Conservation (phyloP, 2,797 vertebrate genomes). For the Leontocebus nigricollis region DNA sequence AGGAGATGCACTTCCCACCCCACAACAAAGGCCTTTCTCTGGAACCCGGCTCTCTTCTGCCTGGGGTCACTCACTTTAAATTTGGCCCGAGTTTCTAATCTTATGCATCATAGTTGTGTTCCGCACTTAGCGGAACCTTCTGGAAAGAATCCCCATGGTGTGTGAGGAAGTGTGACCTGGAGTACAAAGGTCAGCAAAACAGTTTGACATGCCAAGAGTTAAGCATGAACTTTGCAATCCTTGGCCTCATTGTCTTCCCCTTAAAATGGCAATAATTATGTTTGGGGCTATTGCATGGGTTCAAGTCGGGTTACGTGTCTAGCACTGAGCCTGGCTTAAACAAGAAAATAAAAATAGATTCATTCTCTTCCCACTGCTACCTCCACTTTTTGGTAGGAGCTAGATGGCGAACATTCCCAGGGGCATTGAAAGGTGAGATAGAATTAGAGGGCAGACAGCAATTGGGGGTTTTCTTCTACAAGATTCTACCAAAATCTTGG, state of each 20-base stretch:
- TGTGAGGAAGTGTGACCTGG: not conserved
- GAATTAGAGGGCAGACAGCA: not conserved
- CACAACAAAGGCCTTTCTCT: not conserved
- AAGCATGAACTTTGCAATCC: not conserved
- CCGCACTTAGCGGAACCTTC: not conserved
- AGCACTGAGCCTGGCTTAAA: not conserved
- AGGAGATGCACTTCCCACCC: fast-evolving
- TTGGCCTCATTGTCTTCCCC: not conserved
- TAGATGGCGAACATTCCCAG: not conserved
- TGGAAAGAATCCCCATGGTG: not conserved
- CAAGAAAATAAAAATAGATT: not conserved
- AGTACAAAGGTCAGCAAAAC: not conserved
- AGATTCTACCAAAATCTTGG: not conserved
- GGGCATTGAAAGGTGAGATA: not conserved
- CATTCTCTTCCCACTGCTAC: not conserved
- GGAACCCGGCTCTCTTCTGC: not conserved
- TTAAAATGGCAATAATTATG: not conserved
- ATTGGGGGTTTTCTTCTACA: not conserved
- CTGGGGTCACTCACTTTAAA: not conserved
- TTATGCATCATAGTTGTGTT: not conserved
- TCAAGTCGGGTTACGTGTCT: not conserved
- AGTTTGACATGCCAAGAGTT: not conserved
- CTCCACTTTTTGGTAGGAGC: not conserved
- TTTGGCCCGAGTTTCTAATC: not conserved
- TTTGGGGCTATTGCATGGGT: not conserved